Evolutionary conservation across 2,797 vertebrate species (phyloP).

Genomic region (Anguilla obscura): DNA sequence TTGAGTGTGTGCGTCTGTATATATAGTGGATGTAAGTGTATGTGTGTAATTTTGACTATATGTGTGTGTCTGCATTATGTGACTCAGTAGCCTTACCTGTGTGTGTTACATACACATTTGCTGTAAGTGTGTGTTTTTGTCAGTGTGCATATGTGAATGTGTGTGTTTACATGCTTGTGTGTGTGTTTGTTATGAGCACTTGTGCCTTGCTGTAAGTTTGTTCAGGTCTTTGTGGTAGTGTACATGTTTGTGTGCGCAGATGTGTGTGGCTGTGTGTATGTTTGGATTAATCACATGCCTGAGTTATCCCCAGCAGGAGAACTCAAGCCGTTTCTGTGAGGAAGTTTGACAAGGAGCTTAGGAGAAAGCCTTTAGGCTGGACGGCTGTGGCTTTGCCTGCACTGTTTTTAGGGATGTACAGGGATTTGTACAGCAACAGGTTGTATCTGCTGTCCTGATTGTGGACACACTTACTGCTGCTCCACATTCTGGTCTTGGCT

Average conservation of each 20-base stretch:
- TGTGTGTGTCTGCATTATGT: neutral
- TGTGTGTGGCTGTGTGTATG: neutral
- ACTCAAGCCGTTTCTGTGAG: neutral
- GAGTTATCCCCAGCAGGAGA: neutral
- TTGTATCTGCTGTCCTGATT: neutral
- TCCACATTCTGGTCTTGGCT: neutral
- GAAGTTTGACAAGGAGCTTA: neutral
- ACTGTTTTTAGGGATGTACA: neutral
- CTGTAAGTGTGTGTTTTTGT: neutral
- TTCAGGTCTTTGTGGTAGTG: neutral
- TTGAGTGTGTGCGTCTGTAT: neutral
- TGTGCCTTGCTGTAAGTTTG: conserved; percentile 8
- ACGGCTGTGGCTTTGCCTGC: neutral
- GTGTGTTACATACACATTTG: neutral
- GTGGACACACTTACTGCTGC: neutral
- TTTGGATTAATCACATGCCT: neutral
- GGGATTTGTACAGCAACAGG: neutral
- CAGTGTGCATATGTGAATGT: neutral
- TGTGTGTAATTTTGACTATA: neutral
- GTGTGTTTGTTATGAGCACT: neutral
- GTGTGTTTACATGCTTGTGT: neutral
- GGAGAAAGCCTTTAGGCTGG: neutral
- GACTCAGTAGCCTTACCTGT: neutral
- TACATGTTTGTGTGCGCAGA: neutral
- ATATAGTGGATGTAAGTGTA: neutral